Base-by-base conservation (phyloP, 2,888 invertebrate species). In the Choristoneura rosaceana region DNA sequence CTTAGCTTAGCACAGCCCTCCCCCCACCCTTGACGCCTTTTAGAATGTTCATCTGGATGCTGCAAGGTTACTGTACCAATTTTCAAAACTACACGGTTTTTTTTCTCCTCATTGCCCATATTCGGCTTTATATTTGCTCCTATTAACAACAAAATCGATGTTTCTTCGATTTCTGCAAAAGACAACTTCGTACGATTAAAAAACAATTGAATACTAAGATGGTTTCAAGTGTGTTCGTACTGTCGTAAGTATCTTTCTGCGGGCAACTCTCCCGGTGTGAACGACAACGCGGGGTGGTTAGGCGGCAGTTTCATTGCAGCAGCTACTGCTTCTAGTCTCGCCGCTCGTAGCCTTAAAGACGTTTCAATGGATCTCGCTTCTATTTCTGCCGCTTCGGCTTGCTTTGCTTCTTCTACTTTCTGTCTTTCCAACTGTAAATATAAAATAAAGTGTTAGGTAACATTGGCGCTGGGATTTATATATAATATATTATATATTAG, bases 391-490 rank as follows among this genome's bases (percentile, higher is more conserved):
- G 81, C 78, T 8, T 93, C 92, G 0, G 86, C 84, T 68, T 81
- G 77, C 1, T 88, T 78, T 8, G 84, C 80, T n/a, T 87, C 85
- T 78, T 91, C 87, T 79, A 93, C 70, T 70, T 90, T 82, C 80
- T 90, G 86, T 64, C 91, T 85, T 80, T 93, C 86, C 71, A 93
- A 75, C 94, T 94, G 81, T 12, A 80, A 81, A 43, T 33, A 15
- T 41, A 8, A 61, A 69, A 15, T 15, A 15, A 38, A 38, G 34
- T 34, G 5, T 38, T 38, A 38, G 25, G 25, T 38, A 38, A 7
- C 38, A 0, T 7, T 38, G 38, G 7, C 38, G 5, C 38, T 38
- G 38, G 38, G 7, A 4, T 7, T 38, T 38, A 38, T 38, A n/a
- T n/a, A n/a, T n/a, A n/a, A n/a, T n/a, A n/a, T n/a, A n/a, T n/a